phyloP scores from a whole-genome alignment of 92 coral and sea anemone genomes.

The Porites lobata region DNA sequence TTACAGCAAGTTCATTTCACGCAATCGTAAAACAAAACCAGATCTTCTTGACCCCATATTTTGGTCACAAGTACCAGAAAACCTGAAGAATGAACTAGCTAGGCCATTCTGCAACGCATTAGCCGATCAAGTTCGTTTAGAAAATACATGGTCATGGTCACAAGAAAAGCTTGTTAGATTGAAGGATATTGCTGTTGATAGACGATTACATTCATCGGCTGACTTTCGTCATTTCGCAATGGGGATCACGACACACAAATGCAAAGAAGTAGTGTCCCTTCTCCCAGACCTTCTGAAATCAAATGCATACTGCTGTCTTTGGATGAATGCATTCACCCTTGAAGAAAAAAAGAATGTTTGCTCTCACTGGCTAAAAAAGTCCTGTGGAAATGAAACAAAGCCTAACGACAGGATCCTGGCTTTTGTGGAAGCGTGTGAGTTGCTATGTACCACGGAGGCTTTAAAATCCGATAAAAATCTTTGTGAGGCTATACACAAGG shows the following conservation, averaged over 20 bases:
- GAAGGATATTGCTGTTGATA: constrained; percentile 47
- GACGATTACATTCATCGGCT: constrained; percentile 47
- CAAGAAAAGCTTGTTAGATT: constrained; percentile 22
- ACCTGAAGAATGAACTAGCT: constrained; percentile 51
- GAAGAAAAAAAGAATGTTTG: background rate
- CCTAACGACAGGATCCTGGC: constrained; percentile 22
- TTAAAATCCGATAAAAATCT: constrained; percentile 7
- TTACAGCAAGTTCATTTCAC: too few relatives aligned
- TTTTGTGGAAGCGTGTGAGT: constrained; percentile 11
- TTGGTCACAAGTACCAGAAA: too few relatives aligned
- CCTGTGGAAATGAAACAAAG: background rate
- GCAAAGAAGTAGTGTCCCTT: background rate
- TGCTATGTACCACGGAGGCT: constrained; percentile 5
- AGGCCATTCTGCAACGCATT: constrained; percentile 55
- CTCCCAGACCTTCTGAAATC: background rate
- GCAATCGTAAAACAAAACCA: too few relatives aligned
- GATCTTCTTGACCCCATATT: too few relatives aligned
- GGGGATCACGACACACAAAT: background rate
- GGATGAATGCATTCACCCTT: background rate
- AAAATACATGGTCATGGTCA: background rate
- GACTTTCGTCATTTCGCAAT: background rate
- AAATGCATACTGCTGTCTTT: background rate
- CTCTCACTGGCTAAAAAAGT: background rate
- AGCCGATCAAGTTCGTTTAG: constrained; percentile 14
- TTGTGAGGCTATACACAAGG: constrained; percentile 16